Conservation (phyloP, 2,113 vertebrate genomes). For the Phainopepla nitens region DNA sequence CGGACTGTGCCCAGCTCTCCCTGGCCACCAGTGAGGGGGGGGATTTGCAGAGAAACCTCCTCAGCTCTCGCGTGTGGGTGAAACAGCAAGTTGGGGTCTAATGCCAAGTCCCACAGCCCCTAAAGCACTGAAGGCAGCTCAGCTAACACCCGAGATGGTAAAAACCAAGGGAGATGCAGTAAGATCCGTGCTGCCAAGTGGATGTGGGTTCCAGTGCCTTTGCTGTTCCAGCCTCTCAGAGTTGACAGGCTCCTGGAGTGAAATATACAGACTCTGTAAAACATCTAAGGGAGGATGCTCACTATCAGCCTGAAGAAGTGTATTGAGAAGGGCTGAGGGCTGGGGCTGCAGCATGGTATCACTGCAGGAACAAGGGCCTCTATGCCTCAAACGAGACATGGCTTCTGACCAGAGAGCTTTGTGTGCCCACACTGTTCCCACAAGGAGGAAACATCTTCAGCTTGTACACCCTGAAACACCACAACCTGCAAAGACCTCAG, state of each 20-base stretch:
- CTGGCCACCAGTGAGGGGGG: background rate
- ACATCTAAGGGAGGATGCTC: background rate
- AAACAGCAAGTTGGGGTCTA: background rate
- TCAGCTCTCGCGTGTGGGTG: fast-evolving
- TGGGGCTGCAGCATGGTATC: fast-evolving
- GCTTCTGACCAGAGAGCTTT: fast-evolving
- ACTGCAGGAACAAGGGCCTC: background rate
- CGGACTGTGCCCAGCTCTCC: background rate
- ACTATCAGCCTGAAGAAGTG: background rate
- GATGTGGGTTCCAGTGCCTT: background rate
- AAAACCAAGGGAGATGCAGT: background rate
- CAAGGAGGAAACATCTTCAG: background rate
- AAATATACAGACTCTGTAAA: background rate
- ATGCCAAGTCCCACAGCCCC: background rate
- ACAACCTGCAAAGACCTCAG: background rate
- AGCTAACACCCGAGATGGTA: background rate
- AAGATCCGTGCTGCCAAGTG: background rate
- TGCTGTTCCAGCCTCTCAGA: background rate
- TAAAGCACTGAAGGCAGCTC: background rate
- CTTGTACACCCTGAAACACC: fast-evolving
- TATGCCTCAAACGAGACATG: background rate
- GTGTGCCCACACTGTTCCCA: background rate
- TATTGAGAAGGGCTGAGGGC: background rate
- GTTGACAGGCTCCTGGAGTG: background rate
- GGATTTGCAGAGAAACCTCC: fast-evolving